Conservation (phyloP, 1,140 invertebrate genomes). For the Drosophila tristis region DNA sequence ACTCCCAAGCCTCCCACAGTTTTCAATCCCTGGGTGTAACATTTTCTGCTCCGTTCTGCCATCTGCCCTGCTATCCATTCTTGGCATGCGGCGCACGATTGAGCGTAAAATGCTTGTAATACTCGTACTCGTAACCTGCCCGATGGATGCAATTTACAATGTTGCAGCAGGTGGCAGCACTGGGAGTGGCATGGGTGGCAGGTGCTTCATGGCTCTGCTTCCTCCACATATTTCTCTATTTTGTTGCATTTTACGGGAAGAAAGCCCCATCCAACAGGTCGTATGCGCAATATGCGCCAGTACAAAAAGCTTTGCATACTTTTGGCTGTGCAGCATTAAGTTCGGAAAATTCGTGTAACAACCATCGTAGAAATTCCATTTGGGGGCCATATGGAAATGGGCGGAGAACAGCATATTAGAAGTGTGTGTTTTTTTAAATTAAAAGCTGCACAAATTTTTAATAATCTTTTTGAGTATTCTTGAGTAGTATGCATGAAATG, state of each 20-base stretch:
- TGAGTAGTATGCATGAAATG: too few relatives aligned
- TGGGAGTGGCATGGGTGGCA: conserved; percentile 26
- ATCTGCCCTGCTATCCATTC: conserved; percentile 9
- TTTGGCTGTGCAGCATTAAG: neutral
- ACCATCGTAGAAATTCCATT: neutral
- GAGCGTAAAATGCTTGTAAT: conserved; percentile 60
- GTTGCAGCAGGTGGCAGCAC: conserved; percentile 70
- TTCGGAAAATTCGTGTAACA: neutral
- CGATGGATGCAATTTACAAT: conserved; percentile 71
- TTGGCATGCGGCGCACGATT: conserved; percentile 54
- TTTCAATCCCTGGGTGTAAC: conserved; percentile 13
- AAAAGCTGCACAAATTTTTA: neutral
- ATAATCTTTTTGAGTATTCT: too few relatives aligned
- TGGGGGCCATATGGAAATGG: too few relatives aligned
- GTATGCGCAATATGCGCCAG: conserved; percentile 50
- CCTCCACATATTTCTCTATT: conserved; percentile 13
- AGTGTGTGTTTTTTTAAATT: too few relatives aligned
- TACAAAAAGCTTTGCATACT: conserved; percentile 32
- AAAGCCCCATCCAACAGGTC: conserved; percentile 16
- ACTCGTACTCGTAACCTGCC: conserved; percentile 33
- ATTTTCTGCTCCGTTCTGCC: neutral
- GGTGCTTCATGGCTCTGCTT: conserved; percentile 27
- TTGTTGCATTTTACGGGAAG: conserved; percentile 51
- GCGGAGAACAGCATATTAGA: too few relatives aligned
- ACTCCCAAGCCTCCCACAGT: conserved; percentile 26